A percentile compares a stretch with the other conserved stretches of the same genome.
These are phyloP conservation scores for Ectropis grisescens DNA, from an alignment of 1,140 invertebrate species.

Conservation along the genomic window DNA sequence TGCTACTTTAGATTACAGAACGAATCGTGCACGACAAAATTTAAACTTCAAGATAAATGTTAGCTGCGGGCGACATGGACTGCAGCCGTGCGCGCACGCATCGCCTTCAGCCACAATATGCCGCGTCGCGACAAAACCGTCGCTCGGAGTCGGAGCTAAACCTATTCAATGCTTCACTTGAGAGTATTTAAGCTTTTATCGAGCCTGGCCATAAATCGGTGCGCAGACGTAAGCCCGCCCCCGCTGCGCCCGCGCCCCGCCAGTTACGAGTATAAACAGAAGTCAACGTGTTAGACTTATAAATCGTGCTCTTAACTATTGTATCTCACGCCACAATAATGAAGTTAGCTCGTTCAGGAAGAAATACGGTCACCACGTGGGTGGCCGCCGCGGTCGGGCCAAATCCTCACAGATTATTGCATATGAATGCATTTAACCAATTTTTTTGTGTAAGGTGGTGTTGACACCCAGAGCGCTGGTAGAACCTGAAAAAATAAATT, in stretches of 20 bases:
- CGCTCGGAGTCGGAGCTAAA: no score
- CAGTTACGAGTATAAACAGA: conserved; percentile 65
- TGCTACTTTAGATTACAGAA: no score
- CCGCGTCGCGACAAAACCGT: no score
- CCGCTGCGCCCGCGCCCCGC: conserved; percentile 38
- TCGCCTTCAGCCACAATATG: conserved; percentile 4
- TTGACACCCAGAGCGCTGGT: conserved; percentile 43
- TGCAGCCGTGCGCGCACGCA: no score
- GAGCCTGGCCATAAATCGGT: conserved; percentile 61
- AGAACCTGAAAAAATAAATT: conserved; percentile 58
- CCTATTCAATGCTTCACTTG: conserved; percentile 52
- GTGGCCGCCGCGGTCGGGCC: conserved; percentile 48
- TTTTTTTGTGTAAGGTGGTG: conserved; percentile 50
- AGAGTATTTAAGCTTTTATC: conserved; percentile 68
- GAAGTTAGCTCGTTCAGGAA: conserved; percentile 67
- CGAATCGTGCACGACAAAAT: no score
- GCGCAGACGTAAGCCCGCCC: conserved; percentile 52
- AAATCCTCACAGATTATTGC: conserved; percentile 55
- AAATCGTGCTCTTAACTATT: conserved; percentile 69
- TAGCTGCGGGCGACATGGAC: conserved; percentile 3
- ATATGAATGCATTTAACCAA: conserved; percentile 40
- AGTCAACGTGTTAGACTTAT: conserved; percentile 67
- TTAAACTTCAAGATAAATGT: conserved; percentile 3
- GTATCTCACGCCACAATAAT: conserved; percentile 69
- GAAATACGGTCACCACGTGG: conserved; percentile 63